These are phyloP conservation scores for Deroptyus accipitrinus DNA, from an alignment of 2,113 vertebrate species.

Conservation along the genomic window DNA sequence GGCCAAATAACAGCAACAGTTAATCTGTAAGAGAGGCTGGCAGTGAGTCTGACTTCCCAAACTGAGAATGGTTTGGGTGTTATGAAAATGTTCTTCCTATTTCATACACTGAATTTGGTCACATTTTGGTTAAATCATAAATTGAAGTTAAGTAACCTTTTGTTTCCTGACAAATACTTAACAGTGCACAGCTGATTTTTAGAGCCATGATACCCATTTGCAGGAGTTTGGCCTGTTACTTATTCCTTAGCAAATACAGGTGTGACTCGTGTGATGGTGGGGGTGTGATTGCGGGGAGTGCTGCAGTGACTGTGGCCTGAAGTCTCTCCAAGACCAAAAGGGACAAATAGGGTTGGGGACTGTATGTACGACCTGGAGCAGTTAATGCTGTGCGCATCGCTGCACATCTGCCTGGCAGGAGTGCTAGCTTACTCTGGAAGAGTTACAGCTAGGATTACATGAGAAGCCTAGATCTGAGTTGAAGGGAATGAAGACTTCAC, in stretches of 20 bases:
- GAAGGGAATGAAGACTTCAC: neutral
- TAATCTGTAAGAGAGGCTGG: neutral
- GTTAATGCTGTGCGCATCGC: fast-evolving
- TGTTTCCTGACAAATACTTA: neutral
- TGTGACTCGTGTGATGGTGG: neutral
- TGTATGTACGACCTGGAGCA: neutral
- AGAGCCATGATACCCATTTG: neutral
- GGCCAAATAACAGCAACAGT: neutral
- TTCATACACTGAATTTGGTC: no score
- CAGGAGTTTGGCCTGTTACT: neutral
- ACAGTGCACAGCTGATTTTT: neutral
- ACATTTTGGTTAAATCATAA: neutral
- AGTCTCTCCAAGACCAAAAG: neutral
- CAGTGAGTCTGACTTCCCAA: neutral
- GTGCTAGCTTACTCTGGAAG: no score
- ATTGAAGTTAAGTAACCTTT: neutral
- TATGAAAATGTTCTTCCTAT: neutral
- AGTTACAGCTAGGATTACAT: neutral
- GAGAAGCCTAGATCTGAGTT: neutral
- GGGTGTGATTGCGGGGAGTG: neutral
- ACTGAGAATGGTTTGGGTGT: neutral
- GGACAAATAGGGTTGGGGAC: neutral
- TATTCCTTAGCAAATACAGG: neutral
- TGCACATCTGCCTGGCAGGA: neutral
- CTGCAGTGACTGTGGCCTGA: neutral